phyloP scores from a whole-genome alignment of 2,797 vertebrate genomes.

The Dicrostonyx torquatus region DNA sequence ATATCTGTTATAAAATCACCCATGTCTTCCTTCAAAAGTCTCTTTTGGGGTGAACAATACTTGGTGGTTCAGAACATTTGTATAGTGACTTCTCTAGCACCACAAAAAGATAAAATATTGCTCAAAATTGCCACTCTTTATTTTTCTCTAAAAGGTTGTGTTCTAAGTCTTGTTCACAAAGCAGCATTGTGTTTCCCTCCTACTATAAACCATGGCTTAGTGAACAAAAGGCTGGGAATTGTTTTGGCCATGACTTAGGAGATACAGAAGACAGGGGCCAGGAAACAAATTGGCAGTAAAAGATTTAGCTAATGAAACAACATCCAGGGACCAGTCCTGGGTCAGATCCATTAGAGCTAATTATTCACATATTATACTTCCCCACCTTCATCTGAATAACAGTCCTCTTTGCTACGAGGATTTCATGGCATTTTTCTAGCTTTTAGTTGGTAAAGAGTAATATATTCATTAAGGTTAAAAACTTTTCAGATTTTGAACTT shows the following conservation, averaged over 20 bases:
- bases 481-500: background rate
- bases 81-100: background rate
- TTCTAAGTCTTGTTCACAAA: conserved; percentile 40
- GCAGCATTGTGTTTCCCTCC: background rate
- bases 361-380: conserved; percentile 46
- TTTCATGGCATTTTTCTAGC: background rate
- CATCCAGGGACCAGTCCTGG: conserved; percentile 1
- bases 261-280: conserved; percentile 47
- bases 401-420: background rate
- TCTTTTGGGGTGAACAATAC: background rate
- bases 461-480: conserved; percentile 30
- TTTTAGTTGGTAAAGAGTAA: conserved; percentile 39
- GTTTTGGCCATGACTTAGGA: conserved; percentile 53
- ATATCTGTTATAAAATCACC: background rate
- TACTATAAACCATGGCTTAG: conserved; percentile 41
- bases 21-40: background rate
- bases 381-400: conserved; percentile 18
- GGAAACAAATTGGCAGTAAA: conserved; percentile 29
- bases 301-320: conserved; percentile 69
- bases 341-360: conserved; percentile 63
- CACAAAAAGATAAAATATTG: background rate
- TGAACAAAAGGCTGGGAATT: conserved; percentile 51
- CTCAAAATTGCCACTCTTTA: background rate
- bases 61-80: background rate
- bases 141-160: conserved; percentile 2